Percentiles rank a stretch among this genome's conserved stretches.
Evolutionary conservation across 2,888 invertebrate species (phyloP).

Genomic region (Acanthacorydalis orientalis): DNA sequence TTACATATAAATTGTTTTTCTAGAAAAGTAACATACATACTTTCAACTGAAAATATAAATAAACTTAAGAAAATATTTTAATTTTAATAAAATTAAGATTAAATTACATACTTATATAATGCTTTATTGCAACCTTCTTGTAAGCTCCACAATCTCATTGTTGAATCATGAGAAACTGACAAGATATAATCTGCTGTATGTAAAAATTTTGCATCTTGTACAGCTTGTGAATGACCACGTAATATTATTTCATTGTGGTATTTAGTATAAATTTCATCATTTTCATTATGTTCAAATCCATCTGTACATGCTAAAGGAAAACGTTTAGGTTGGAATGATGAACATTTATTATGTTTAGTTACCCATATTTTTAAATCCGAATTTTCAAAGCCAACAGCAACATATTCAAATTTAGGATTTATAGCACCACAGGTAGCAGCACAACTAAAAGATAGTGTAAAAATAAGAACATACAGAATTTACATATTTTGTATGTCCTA

Average conservation of each 20-base stretch:
- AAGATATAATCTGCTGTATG: constrained; percentile 19
- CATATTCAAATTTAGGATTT: neutral
- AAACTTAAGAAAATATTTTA: too few species aligned
- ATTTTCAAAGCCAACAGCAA: constrained; percentile 47
- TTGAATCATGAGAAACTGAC: constrained; percentile 28
- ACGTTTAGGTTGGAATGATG: neutral
- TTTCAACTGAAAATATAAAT: too few species aligned
- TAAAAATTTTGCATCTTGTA: constrained; percentile 25
- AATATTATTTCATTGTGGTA: constrained; percentile 9
- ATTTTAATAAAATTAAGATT: neutral
- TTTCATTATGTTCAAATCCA: neutral
- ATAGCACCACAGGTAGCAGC: neutral
- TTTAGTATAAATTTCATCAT: neutral
- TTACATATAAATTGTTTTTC: too few species aligned
- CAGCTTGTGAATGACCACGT: constrained; percentile 27
- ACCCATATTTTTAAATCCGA: constrained; percentile 54
- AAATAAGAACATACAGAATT: too few species aligned
- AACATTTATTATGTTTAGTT: neutral
- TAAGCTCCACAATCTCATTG: constrained; percentile 26
- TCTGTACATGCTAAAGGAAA: neutral
- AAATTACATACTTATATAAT: constrained; percentile 19
- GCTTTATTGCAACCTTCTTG: constrained; percentile 20
- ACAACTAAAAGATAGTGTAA: neutral
- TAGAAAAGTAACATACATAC: too few species aligned
- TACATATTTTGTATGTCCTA: too few species aligned